Conservation (phyloP, 2,888 invertebrate species). For the Chromoteleia sp. region DNA sequence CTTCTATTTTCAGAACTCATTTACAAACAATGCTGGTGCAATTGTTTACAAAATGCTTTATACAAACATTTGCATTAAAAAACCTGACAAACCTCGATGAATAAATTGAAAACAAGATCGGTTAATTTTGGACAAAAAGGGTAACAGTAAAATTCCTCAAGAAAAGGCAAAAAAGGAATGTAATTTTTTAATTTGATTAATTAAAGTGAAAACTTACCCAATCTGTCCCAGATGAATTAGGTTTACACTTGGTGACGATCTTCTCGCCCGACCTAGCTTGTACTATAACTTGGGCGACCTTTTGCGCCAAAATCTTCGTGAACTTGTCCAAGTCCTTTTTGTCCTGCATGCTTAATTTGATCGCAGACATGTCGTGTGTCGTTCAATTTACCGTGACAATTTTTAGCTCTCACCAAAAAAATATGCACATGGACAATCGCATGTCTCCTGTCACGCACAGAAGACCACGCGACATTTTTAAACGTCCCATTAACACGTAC, state of each 20-base stretch:
- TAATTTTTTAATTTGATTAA: not conserved
- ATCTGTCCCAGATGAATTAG: slow-evolving; percentile 91
- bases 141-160: too few species aligned
- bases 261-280: slow-evolving; percentile 96
- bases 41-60: not conserved
- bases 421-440: not conserved
- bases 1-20: not conserved
- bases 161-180: slow-evolving; percentile 4
- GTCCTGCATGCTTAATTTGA: slow-evolving; percentile 86
- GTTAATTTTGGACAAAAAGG: too few species aligned
- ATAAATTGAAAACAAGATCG: not conserved
- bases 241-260: slow-evolving; percentile 92
- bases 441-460: slow-evolving; percentile 32
- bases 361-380: slow-evolving; percentile 79
- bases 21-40: not conserved
- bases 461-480: slow-evolving; percentile 36
- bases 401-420: not conserved
- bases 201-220: slow-evolving; percentile 87
- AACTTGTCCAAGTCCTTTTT: slow-evolving; percentile 95
- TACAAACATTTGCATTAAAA: not conserved
- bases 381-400: not conserved
- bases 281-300: slow-evolving; percentile 95
- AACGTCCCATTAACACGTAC: slow-evolving; percentile 8
- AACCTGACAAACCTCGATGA: not conserved
- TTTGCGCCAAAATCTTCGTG: slow-evolving; percentile 93